phyloP scores from a whole-genome alignment of 23 tunicate species.

The Ciona savignyi region DNA sequence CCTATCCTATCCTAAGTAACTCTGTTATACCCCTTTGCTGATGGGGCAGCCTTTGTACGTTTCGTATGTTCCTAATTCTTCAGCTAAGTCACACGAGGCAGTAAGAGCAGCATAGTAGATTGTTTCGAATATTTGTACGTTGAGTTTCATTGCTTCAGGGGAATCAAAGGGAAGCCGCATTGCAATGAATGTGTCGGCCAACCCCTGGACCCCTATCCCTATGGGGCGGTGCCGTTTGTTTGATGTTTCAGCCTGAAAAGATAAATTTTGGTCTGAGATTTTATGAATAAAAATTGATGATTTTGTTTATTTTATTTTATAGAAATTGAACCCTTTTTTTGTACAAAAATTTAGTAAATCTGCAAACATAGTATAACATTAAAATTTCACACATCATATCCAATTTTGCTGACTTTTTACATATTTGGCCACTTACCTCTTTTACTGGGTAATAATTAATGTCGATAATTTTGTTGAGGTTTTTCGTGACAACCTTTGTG shows the following conservation, averaged over 20 bases:
- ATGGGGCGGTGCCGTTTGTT: constrained; percentile 94
- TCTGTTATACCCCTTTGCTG: constrained; percentile 67
- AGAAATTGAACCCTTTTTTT: not conserved
- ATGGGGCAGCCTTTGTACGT: constrained; percentile 84
- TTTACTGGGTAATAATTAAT: constrained; percentile 93
- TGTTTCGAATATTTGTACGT: constrained; percentile 90
- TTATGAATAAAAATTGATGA: not conserved
- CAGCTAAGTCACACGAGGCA: constrained; percentile 90
- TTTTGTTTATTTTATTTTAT: not conserved
- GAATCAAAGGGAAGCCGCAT: constrained; percentile 90
- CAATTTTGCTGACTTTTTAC: not conserved
- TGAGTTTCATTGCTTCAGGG: constrained; percentile 77
- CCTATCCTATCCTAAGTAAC: not conserved
- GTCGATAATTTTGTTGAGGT: constrained; percentile 96
- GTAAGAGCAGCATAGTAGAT: constrained; percentile 92
- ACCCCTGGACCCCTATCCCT: constrained; percentile 99
- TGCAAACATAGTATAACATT: not conserved
- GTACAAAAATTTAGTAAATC: not conserved
- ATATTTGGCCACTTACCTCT: constrained; percentile 24
- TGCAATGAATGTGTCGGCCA: constrained; percentile 88
- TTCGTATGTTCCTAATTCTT: constrained; percentile 72
- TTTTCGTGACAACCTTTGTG: constrained; percentile 73
- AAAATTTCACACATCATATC: too few relatives aligned
- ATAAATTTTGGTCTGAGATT: not conserved
- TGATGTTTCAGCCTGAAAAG: constrained; percentile 67